Base-by-base conservation (phyloP, 2,113 vertebrate genomes). In the Psettodes erumei region DNA sequence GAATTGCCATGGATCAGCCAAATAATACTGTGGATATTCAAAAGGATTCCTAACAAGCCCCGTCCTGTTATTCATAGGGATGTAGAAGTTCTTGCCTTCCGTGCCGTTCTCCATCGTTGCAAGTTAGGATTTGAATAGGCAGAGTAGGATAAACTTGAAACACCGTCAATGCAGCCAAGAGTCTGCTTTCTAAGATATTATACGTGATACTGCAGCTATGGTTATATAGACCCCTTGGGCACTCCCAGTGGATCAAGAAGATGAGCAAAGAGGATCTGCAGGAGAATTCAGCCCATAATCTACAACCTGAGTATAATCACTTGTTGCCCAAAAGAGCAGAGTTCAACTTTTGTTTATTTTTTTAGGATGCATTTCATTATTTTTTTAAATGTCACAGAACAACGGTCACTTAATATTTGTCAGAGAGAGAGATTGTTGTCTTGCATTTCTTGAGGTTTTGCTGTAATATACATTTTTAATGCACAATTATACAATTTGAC, bases 1-100 rank as follows among this genome's bases (percentile, higher is more conserved):
- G 87, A 89, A 96, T 32, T 87, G 56, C 91, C 89, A 92, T 58
- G 87, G 86, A 11, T 94, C 94, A 0, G 87, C 95, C 70, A 96
- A 64, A 84, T 96, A 96, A 43, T 94, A 95, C 83, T 96, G 95
- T 5, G 91, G 85, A 68, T 95, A 93, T 61, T 95, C 92, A 4
- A 43, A 96, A 67, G 95, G 95, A 90, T 87, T 95, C 38, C 93
- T 87, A 61, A 94, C 95, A 72, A 96, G 43, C 77, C 95, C 95
- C 0, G 94, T 94, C 92, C 93, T 92, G 88, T 96, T 96, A 92
- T 93, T 94, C 85, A 96, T 83, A 42, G 95, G 95, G 87, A 96
- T 88, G 1, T 96, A 96, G 80, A 96, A 96, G 84, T 96, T 95
- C 59, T 88, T 73, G 47, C 95, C 95, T 70, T 96, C 94, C 0